Percentiles rank a stretch among this genome's conserved stretches.
phyloP scores from a whole-genome alignment of 2,888 invertebrate genomes.

The Dryococelus australis region DNA sequence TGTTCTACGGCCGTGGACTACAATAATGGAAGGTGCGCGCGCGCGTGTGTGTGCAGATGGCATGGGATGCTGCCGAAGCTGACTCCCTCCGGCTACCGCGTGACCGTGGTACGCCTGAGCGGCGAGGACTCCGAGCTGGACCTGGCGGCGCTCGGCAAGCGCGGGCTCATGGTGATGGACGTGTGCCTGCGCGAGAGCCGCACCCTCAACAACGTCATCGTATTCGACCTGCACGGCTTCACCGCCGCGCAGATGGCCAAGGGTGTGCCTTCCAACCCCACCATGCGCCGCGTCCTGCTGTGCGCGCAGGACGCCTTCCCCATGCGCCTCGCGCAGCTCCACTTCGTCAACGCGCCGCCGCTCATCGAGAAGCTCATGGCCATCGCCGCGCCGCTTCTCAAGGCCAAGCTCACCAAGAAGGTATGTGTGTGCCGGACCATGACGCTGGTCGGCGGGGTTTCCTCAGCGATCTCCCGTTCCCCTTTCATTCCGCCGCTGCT shows the following conservation, averaged over 20 bases:
- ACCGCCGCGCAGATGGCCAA: constrained; percentile 55
- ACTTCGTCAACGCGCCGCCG: constrained; percentile 48
- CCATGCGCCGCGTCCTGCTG: constrained; percentile 55
- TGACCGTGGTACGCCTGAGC: constrained; percentile 54
- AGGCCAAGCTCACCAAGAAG: constrained; percentile 56
- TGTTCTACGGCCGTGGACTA: too few species aligned
- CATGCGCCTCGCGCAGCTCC: constrained; percentile 54
- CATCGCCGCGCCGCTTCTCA: constrained; percentile 56
- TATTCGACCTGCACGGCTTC: constrained; percentile 52
- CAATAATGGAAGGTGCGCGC: too few species aligned
- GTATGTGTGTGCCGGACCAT: constrained; percentile 46
- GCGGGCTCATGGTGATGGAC: constrained; percentile 57
- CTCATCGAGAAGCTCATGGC: constrained; percentile 54
- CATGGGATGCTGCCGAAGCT: constrained; percentile 51
- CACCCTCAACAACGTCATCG: constrained; percentile 55
- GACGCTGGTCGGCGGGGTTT: too few species aligned
- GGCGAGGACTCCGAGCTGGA: constrained; percentile 54
- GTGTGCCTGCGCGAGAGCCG: constrained; percentile 55
- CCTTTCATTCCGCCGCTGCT: too few species aligned
- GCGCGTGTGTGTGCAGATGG: background rate
- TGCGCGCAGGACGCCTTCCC: constrained; percentile 58
- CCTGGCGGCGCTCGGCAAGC: constrained; percentile 52
- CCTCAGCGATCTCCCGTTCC: too few species aligned
- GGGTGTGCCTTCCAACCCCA: constrained; percentile 55
- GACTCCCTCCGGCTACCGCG: constrained; percentile 56